Conservation (phyloP, 2,797 vertebrate genomes). For the Phoxinus dragarum region DNA sequence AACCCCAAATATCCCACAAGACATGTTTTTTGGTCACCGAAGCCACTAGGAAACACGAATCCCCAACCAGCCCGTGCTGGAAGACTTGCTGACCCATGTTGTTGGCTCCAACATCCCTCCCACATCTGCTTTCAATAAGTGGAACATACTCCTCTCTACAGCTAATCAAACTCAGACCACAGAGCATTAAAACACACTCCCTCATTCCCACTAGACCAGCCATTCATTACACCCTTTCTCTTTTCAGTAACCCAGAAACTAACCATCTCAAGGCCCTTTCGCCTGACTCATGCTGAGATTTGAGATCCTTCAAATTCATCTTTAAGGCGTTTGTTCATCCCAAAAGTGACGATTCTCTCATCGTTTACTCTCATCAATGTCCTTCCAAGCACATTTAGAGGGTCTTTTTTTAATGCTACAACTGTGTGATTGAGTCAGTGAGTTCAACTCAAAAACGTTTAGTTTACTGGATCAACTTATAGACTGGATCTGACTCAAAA, state of each 20-base stretch:
- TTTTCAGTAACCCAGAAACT: constrained; percentile 4
- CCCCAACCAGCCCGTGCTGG: constrained; percentile 50
- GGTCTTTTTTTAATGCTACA: neutral
- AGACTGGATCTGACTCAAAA: neutral
- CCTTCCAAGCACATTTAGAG: neutral
- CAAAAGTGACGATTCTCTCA: neutral
- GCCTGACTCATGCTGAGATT: constrained; percentile 1
- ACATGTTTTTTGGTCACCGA: constrained; percentile 60
- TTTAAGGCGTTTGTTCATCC: neutral
- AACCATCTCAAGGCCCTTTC: neutral
- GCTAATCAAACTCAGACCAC: constrained; percentile 73
- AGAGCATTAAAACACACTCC: constrained; percentile 54
- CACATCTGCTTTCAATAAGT: constrained; percentile 78
- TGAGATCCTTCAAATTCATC: neutral
- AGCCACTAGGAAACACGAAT: constrained; percentile 48
- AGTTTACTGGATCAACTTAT: neutral
- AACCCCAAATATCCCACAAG: constrained; percentile 57
- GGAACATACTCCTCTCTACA: constrained; percentile 61
- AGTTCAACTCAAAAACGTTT: neutral
- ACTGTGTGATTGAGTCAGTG: neutral
- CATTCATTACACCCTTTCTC: constrained; percentile 32
- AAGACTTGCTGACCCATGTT: constrained; percentile 46
- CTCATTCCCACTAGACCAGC: constrained; percentile 49
- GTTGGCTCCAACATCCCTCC: constrained; percentile 61
- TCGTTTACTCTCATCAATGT: neutral